Evolutionary conservation across 2,113 vertebrate genomes (phyloP).

Genomic region (Trogon surrucura): DNA sequence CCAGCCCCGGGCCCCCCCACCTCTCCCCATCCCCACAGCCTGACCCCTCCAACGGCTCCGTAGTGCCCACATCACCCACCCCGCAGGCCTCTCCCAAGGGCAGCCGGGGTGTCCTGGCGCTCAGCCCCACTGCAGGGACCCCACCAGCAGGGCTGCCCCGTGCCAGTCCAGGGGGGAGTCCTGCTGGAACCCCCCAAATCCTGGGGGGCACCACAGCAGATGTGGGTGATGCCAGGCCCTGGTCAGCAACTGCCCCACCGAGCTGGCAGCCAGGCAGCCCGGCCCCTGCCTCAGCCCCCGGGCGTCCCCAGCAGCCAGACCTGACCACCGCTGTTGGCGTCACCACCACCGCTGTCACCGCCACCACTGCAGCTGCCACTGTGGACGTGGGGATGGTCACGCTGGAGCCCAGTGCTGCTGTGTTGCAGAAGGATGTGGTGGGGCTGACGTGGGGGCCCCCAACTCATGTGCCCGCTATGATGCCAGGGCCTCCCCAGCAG

Average conservation of each 20-base stretch:
- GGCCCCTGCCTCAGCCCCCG: neutral
- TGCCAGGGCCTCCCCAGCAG: neutral
- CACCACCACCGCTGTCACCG: neutral
- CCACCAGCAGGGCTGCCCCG: neutral
- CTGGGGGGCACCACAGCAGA: neutral
- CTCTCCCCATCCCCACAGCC: accelerated
- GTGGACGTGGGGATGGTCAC: accelerated
- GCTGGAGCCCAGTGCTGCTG: accelerated
- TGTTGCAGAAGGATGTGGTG: neutral
- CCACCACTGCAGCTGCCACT: neutral
- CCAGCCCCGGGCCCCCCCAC: accelerated
- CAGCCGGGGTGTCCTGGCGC: accelerated
- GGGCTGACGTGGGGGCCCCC: neutral
- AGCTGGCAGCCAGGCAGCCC: neutral
- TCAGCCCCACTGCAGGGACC: accelerated
- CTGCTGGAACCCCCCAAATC: neutral
- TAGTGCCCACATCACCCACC: accelerated
- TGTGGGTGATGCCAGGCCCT: accelerated
- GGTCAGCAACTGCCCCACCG: neutral
- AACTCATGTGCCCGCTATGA: accelerated
- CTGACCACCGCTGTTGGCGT: accelerated
- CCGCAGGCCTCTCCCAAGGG: accelerated
- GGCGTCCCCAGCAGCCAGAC: neutral
- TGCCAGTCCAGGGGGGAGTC: accelerated
- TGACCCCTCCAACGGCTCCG: neutral